These are phyloP conservation scores for Atlantisia rogersi DNA, from an alignment of 2,113 vertebrate species.

Conservation along the genomic window DNA sequence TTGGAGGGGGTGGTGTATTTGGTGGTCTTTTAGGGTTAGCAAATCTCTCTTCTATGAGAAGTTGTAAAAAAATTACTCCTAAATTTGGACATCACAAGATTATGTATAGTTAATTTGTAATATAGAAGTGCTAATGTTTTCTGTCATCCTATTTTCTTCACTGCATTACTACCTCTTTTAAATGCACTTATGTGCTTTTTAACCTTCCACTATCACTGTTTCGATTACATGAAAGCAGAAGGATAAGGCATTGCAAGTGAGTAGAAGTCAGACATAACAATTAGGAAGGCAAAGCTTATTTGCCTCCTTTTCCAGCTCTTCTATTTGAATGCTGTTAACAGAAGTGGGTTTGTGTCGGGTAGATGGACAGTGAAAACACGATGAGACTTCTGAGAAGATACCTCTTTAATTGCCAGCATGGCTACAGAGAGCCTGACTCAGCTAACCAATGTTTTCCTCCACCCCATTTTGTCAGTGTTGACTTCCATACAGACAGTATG, in stretches of 20 bases:
- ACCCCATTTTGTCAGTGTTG: neutral
- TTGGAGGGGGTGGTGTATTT: no score
- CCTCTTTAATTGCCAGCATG: neutral
- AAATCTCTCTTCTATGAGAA: neutral
- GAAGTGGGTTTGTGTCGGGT: neutral
- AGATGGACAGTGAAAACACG: neutral
- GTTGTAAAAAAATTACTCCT: neutral
- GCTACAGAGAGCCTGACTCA: neutral
- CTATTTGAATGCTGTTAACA: neutral
- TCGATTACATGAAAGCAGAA: neutral
- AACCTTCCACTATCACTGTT: neutral
- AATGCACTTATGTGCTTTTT: neutral
- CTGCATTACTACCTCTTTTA: neutral
- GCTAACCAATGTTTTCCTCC: neutral
- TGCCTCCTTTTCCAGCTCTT: neutral
- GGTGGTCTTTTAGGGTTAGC: neutral
- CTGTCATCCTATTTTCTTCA: accelerated
- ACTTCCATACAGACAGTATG: neutral
- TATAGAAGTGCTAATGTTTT: neutral
- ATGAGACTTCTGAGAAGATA: neutral
- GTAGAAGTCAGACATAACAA: neutral
- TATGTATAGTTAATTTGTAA: neutral
- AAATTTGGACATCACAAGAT: neutral
- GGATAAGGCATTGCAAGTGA: neutral
- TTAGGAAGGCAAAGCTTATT: neutral